Base-by-base conservation (phyloP, 2,113 vertebrate genomes). In the Clarias gariepinus region DNA sequence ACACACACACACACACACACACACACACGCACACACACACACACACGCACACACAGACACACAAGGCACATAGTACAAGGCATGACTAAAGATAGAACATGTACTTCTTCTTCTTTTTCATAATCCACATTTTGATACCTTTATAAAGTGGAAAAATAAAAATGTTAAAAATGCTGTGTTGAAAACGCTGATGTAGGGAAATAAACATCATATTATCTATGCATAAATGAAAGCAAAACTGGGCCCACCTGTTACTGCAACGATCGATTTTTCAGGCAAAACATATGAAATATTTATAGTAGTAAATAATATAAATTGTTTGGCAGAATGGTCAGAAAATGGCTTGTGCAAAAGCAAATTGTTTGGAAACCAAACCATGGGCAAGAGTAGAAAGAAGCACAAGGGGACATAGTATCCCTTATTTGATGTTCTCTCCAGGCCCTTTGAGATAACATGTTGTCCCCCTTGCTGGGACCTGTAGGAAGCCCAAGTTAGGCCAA, bases 401-500 rank as follows among this genome's bases (percentile, higher is more conserved):
- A 88, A 92, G 88, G 90, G 88, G 41, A 77, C 55, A 69, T 71
- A 11, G 83, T 30, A 92, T 89, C 89, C 87, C 53, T 86, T 90
- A 92, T 81, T 92, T 21, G 52, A 58, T 91, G 78, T 90, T 86
- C 89, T 91, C 90, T 90, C 90, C 90, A 91, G 90, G 90, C 92
- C 89, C 87, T 90, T 93, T 92, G 91, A 90, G 85, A 88, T 89
- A 92, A 94, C 92, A 92, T 90, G 87, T 87, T 91, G 93, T 92
- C 91, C 91, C 92, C 93, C 94, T 89, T 83, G 88, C 89, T 66
- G 15, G 89, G 92, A 90, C 91, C 93, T 92, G 88, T 89, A 87
- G 68, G 81, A 63, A 66, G 83, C 69, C 79, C 78, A 64, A 12
- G 16, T 69, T 89, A 90, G 91, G 91, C 86, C 88, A 86, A 89